Conservation (phyloP, 2,113 vertebrate genomes). For the Callospermophilus lateralis region DNA sequence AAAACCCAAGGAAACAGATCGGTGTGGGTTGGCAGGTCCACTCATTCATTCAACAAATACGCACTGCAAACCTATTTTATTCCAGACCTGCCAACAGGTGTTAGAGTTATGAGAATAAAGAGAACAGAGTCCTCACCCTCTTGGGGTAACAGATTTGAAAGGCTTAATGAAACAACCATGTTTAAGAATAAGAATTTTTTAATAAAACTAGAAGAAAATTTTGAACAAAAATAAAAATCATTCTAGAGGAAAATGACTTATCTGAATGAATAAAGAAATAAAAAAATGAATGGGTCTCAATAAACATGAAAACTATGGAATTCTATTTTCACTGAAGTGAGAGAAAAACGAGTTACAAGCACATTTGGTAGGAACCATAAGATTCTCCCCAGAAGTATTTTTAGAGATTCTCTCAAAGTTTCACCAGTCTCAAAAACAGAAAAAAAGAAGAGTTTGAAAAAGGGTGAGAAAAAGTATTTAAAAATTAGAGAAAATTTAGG, state of each 20-base stretch:
- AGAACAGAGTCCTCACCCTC: background rate
- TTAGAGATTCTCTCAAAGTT: slow-evolving; percentile 16
- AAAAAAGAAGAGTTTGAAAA: background rate
- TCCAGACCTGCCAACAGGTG: background rate
- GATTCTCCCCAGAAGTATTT: background rate
- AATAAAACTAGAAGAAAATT: slow-evolving; percentile 33
- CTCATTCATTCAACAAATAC: background rate
- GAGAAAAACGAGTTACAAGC: background rate
- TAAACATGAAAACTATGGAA: background rate
- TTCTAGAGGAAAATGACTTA: background rate
- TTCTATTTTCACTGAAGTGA: slow-evolving; percentile 5
- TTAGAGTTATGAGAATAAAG: background rate
- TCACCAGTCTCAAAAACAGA: slow-evolving; percentile 6
- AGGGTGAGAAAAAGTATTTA: background rate
- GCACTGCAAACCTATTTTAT: background rate
- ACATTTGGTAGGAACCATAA: background rate
- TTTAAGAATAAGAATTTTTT: background rate
- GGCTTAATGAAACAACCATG: background rate
- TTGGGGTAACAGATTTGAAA: background rate
- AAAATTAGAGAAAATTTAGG: background rate
- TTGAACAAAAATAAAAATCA: slow-evolving; percentile 21
- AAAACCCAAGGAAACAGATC: background rate
- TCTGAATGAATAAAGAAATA: background rate
- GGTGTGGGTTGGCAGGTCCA: background rate
- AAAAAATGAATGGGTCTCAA: slow-evolving; percentile 22